Evolutionary conservation across 2,888 invertebrate genomes (phyloP), one percentile per base, ranked within the genome.

Genomic region (Lampropteryx suffumata): DNA sequence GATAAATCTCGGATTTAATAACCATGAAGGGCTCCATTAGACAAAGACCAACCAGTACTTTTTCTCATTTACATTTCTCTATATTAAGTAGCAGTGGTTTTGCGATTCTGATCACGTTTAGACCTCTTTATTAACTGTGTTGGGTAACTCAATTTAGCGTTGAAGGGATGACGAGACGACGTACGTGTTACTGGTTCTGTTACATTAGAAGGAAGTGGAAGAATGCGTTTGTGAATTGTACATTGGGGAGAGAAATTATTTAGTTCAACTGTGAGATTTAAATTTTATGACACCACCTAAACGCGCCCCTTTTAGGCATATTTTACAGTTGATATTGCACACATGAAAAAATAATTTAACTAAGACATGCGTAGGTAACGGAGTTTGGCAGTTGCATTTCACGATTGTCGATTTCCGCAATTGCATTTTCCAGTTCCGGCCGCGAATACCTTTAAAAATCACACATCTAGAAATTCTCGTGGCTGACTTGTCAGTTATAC

Each of bases 131-230:
- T 84, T 83, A 84, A 82, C 82, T 82, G 76, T 73, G 79, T 79
- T 78, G 80, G 80, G 82, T 81, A 82, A 84, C 83, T 83, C 83
- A 82, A 82, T 83, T 83, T 82, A 71, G 76, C 76, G 72, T 75
- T 76, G 81, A 81, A 82, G 79, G 83, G 79, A 82, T 82, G 82
- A 82, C 79, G 79, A 83, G 79, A 71, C 71, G 73, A 49, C 64
- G 76, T 75, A 82, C 82, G 82, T 83, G 81, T 78, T 77, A 76
- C 75, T 66, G 67, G 69, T 55, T 58, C 68, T 71, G 64, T 68
- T 74, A 69, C 77, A 71, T 73, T 68, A 67, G 62, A 50, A 26
- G 42, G 55, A 48, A 55, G 42, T 12, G 28, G 49, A 62, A 67
- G 64, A 62, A 70, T 65, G 66, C 65, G 65, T 64, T 60, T 57